phyloP scores from a whole-genome alignment of 2,797 vertebrate genomes.

The Hippocampus kuda region DNA sequence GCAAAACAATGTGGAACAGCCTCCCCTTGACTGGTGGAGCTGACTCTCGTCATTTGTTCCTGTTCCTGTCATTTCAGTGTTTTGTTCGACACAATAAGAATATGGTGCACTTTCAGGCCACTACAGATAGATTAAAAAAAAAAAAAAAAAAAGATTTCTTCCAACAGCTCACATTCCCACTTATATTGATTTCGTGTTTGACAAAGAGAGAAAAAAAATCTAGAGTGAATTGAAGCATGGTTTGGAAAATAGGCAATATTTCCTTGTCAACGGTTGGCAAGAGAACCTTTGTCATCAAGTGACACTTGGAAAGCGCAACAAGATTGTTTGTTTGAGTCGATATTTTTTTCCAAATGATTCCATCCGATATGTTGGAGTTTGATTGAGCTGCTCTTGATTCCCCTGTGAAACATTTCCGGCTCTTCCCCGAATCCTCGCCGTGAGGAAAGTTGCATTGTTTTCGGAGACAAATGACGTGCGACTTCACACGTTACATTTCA shows the following conservation, averaged over 20 bases:
- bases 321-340: no score
- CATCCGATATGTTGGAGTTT: not conserved
- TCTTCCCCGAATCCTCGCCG: slow-evolving; percentile 16
- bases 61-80: no score
- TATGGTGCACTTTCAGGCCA: no score
- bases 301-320: not conserved
- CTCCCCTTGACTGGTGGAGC: no score
- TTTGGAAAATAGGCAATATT: not conserved
- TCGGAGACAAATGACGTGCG: slow-evolving; percentile 8
- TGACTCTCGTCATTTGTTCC: no score
- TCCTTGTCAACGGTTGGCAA: not conserved
- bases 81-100: no score
- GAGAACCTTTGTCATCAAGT: not conserved
- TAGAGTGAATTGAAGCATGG: not conserved
- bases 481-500: not conserved
- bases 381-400: not conserved
- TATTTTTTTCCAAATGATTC: not conserved
- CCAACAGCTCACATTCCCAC: no score
- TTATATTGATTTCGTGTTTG: not conserved
- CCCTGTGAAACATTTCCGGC: not conserved
- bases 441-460: slow-evolving; percentile 19
- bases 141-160: no score
- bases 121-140: no score
- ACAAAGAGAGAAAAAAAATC: not conserved
- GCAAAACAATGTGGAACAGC: no score